Percentiles rank a stretch among this genome's conserved stretches.
Evolutionary conservation across 2,797 vertebrate species (phyloP).

Genomic region (Enteromius trimaculatus): DNA sequence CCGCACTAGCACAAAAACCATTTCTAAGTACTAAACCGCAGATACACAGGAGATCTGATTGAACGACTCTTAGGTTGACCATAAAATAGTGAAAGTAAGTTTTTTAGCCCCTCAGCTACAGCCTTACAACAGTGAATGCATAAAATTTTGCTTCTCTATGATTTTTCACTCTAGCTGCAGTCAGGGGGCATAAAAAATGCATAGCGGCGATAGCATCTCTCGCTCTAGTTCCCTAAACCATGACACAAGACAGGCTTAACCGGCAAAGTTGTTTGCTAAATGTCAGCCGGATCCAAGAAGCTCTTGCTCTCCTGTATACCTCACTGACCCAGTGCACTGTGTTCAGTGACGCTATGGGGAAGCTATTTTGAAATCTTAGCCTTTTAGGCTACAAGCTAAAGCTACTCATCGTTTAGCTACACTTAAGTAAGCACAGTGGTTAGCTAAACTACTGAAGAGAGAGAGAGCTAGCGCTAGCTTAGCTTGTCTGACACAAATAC

Average conservation of each 20-base stretch:
- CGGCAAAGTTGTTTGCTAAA: constrained; percentile 28
- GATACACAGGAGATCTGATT: background rate
- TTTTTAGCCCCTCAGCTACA: constrained; percentile 14
- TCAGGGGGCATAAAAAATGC: constrained; percentile 51
- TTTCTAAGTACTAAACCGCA: constrained; percentile 25
- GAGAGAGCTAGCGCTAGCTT: background rate
- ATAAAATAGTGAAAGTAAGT: constrained; percentile 5
- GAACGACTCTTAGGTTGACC: constrained; percentile 15
- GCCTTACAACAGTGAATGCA: constrained; percentile 35
- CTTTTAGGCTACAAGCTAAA: constrained; percentile 2
- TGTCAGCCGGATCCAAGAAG: constrained; percentile 40
- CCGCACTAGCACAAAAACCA: background rate
- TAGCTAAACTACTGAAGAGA: background rate
- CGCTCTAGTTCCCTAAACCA: constrained; percentile 27
- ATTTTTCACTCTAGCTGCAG: constrained; percentile 37
- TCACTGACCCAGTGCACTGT: constrained; percentile 17
- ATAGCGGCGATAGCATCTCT: constrained; percentile 35
- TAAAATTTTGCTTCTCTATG: constrained; percentile 37
- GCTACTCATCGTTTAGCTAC: background rate
- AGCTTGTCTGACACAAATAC: background rate
- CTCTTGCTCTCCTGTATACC: constrained; percentile 12
- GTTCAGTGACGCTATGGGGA: background rate
- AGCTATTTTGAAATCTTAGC: constrained; percentile 24
- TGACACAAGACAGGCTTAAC: constrained; percentile 20
- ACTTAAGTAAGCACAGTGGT: background rate